Base-by-base conservation (phyloP, 2,113 vertebrate genomes). In the Panthera uncia region DNA sequence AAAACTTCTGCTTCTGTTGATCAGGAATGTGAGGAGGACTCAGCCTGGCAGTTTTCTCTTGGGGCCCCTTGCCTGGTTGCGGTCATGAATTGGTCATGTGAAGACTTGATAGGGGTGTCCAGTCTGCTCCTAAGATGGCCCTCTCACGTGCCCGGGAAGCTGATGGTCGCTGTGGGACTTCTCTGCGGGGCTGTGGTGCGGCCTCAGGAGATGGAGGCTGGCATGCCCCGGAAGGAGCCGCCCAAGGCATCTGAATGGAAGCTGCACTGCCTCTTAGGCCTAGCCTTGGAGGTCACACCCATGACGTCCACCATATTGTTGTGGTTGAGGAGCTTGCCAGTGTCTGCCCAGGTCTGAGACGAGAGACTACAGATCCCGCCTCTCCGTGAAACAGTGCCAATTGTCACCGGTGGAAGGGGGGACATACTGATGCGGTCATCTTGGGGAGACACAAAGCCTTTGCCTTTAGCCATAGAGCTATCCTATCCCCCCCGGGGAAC, bases 401-500 rank as follows among this genome's bases (percentile, higher is more conserved):
- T 29, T 15, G 27, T 38, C 23, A 18, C 2, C 16, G 38, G n/a
- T 36, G 12, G 18, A 16, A 23, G 6, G 3, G 48, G 6, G 3
- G 23, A 38, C 4, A 18, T 14, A 5, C 11, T 57, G 36, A 19
- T 6, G 41, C 61, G 14, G 33, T 63, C 76, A 5, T 29, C 19
- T 48, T 68, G 16, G 29, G 48, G 31, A 36, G 68, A 71, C 81
- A 33, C 31, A 19, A 48, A 71, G 38, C 27, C 61, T 48, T 13
- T 3, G 4, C 63, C 33, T 50, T 57, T 31, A 45, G 33, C 68
- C 45, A 7, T 8, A 2, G 52, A 48, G 21, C 74, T 33, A 4
- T 6, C 12, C 57, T 61, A 4, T 11, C 13, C 9, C 14, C 3
- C 0, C 33, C 13, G 1, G 0, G 11, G 61, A 48, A 29, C 4